Evolutionary conservation across 2,113 vertebrate species (phyloP).

Genomic region (Macquaria australasica): DNA sequence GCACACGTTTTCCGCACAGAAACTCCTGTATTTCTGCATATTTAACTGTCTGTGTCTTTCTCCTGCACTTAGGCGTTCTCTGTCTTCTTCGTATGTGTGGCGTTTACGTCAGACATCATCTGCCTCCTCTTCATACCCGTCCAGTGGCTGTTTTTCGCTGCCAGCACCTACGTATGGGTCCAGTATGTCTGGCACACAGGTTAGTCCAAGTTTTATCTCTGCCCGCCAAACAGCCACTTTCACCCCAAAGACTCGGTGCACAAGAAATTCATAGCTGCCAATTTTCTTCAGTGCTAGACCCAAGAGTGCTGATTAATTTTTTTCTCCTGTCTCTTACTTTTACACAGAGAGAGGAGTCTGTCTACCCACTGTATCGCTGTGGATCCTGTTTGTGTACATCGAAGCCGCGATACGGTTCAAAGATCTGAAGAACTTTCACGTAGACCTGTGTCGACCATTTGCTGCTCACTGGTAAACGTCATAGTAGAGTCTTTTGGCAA

Average conservation of each 20-base stretch:
- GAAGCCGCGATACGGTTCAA: conserved; percentile 99
- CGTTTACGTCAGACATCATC: conserved; percentile 98
- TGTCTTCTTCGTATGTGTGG: conserved; percentile 99
- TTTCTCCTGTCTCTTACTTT: neutral
- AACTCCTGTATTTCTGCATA: neutral
- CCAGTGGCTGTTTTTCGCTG: conserved; percentile 98
- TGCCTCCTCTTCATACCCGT: conserved; percentile 98
- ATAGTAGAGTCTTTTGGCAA: neutral
- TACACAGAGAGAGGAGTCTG: conserved; percentile 94
- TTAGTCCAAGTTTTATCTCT: conserved; percentile 68
- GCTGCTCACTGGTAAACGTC: conserved; percentile 93
- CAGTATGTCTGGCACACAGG: conserved; percentile 99
- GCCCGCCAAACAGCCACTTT: conserved; percentile 20
- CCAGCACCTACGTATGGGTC: conserved; percentile 98
- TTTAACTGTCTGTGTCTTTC: conserved; percentile 13
- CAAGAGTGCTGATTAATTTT: neutral
- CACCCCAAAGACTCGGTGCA: conserved; percentile 8
- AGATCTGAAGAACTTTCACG: conserved; percentile 99
- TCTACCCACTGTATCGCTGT: conserved; percentile 97
- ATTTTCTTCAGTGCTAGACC: conserved; percentile 5
- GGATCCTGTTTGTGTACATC: conserved; percentile 99
- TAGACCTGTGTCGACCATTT: conserved; percentile 97
- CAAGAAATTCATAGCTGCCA: conserved; percentile 16
- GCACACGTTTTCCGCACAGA: neutral
- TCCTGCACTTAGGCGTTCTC: conserved; percentile 91